Conservation (phyloP, 2,888 invertebrate genomes). For the Scrobipalpa atriplicella region DNA sequence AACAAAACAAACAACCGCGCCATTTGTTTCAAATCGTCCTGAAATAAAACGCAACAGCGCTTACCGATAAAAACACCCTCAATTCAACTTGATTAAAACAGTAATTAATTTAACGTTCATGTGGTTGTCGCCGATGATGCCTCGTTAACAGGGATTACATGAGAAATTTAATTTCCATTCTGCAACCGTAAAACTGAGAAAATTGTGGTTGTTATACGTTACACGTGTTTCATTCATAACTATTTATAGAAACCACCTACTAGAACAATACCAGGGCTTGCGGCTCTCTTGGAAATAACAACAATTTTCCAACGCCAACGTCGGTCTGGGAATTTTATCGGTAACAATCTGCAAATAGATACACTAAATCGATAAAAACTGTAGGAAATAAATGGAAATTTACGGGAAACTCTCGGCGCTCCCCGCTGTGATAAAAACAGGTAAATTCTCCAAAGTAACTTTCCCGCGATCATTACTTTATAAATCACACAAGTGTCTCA, state of each 20-base stretch:
- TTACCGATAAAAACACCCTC: slow-evolving; percentile 19
- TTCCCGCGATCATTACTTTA: neutral
- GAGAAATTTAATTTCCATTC: neutral
- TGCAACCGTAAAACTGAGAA: neutral
- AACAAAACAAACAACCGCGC: slow-evolving; percentile 10
- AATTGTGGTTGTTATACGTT: neutral
- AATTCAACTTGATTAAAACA: slow-evolving; percentile 24
- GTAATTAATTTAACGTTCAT: slow-evolving; percentile 25
- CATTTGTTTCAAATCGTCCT: neutral
- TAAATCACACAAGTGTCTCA: slow-evolving; percentile 12
- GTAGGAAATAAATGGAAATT: neutral
- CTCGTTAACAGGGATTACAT: slow-evolving; percentile 3
- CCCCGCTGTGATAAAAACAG: neutral
- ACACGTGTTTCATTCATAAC: slow-evolving; percentile 10
- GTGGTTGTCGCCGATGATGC: slow-evolving; percentile 21
- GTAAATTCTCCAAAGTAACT: neutral
- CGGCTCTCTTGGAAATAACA: slow-evolving; percentile 8
- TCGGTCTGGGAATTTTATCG: slow-evolving; percentile 3
- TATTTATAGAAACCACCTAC: slow-evolving; percentile 13
- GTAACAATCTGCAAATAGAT: slow-evolving; percentile 16
- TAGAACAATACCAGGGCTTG: slow-evolving; percentile 8
- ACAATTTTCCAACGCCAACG: slow-evolving; percentile 10
- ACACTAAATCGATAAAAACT: neutral
- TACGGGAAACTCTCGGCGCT: neutral
- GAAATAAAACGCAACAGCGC: slow-evolving; percentile 20